These are phyloP conservation scores for Pandemis corylana DNA, from an alignment of 2,888 invertebrate species.

Conservation along the genomic window DNA sequence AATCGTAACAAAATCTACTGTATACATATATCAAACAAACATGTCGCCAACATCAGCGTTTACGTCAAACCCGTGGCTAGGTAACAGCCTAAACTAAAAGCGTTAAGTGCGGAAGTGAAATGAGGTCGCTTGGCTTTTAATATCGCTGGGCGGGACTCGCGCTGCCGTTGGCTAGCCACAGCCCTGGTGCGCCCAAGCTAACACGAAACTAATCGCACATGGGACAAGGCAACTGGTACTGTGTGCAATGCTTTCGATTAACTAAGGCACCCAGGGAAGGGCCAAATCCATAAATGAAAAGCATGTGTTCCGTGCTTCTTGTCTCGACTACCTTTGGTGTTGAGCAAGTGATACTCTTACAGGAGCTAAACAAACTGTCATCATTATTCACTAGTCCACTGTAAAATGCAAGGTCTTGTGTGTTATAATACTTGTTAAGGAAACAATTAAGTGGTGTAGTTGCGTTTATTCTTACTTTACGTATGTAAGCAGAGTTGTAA, in stretches of 20 bases:
- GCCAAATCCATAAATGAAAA: background rate
- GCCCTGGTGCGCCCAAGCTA: slow-evolving; percentile 19
- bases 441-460: background rate
- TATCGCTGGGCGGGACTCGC: slow-evolving; percentile 66
- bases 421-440: no score
- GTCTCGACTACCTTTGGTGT: background rate
- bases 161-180: slow-evolving; percentile 48
- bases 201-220: background rate
- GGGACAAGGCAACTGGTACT: background rate
- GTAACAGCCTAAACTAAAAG: slow-evolving; percentile 71
- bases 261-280: background rate
- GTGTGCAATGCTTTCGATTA: background rate
- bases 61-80: slow-evolving; percentile 52
- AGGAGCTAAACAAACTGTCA: no score
- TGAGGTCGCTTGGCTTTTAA: slow-evolving; percentile 79
- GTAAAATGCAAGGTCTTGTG: background rate
- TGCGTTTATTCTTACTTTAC: background rate
- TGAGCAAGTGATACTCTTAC: no score
- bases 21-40: background rate
- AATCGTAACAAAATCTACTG: background rate
- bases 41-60: slow-evolving; percentile 22
- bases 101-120: slow-evolving; percentile 75
- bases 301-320: background rate
- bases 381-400: background rate
- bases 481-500: background rate